Evolutionary conservation across 2,797 vertebrate genomes (phyloP).

Genomic region (Acipenser transmontanus): DNA sequence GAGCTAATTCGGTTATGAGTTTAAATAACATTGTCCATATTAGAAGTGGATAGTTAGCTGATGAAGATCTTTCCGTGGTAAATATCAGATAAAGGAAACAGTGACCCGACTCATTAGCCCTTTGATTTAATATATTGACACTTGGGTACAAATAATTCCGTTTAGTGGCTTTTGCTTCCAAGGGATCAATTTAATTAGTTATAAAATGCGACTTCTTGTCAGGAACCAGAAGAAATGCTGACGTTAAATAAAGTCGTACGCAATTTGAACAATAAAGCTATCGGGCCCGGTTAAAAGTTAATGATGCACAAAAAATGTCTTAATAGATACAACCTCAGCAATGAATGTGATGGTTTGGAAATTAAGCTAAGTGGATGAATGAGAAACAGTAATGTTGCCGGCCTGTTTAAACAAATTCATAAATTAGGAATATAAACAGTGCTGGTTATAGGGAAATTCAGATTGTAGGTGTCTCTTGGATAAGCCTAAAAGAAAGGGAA

Average conservation of each 20-base stretch:
- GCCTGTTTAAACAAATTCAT: slow-evolving; percentile 74
- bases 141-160: slow-evolving; percentile 95
- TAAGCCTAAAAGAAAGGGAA: slow-evolving; percentile 4
- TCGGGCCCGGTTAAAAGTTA: slow-evolving; percentile 89
- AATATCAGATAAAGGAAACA: slow-evolving; percentile 90
- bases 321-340: slow-evolving; percentile 84
- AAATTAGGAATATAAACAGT: slow-evolving; percentile 48
- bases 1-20: slow-evolving; percentile 27
- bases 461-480: slow-evolving; percentile 23
- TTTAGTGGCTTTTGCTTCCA: slow-evolving; percentile 87
- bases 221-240: slow-evolving; percentile 92
- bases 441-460: slow-evolving; percentile 14
- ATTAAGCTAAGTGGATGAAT: slow-evolving; percentile 81
- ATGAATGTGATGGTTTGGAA: slow-evolving; percentile 71
- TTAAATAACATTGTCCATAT: slow-evolving; percentile 52
- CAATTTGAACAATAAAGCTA: slow-evolving; percentile 94
- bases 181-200: slow-evolving; percentile 99
- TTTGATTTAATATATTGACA: slow-evolving; percentile 99
- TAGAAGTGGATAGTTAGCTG: slow-evolving; percentile 70
- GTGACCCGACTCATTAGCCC: slow-evolving; percentile 97
- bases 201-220: slow-evolving; percentile 97
- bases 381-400: slow-evolving; percentile 65
- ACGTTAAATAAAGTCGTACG: slow-evolving; percentile 90
- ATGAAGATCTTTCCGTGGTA: slow-evolving; percentile 74
- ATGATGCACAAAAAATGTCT: slow-evolving; percentile 88